Evolutionary conservation across 2,888 invertebrate species (phyloP).

Genomic region (Ctenicera cuprea): DNA sequence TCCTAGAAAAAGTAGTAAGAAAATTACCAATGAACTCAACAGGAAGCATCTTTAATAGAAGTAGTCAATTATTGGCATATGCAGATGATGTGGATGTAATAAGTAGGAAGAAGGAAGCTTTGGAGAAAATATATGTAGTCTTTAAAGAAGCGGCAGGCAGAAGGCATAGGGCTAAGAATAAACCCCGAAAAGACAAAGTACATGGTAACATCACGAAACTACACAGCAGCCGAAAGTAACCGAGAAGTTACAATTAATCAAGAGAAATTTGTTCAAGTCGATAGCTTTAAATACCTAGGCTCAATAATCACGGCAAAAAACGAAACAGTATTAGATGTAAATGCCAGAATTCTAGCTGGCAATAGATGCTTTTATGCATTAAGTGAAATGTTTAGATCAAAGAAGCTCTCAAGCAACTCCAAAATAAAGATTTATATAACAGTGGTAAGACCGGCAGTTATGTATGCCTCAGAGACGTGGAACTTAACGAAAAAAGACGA

Average conservation of each 20-base stretch:
- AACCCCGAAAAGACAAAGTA: not conserved
- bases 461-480: conserved; percentile 16
- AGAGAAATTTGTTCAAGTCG: conserved; percentile 1
- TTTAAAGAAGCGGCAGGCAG: conserved; percentile 20
- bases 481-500: conserved; percentile 22
- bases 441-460: conserved; percentile 24
- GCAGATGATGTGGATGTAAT: conserved; percentile 33
- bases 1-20: conserved; percentile 28
- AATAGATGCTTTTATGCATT: conserved; percentile 15
- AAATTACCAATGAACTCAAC: conserved; percentile 17
- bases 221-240: not conserved
- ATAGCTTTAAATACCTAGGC: conserved; percentile 8
- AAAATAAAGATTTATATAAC: conserved; percentile 21
- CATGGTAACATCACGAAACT: conserved; percentile 9
- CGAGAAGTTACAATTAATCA: conserved; percentile 10
- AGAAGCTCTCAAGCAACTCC: not conserved
- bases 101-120: conserved; percentile 3
- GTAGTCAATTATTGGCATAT: conserved; percentile 17
- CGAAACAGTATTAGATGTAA: conserved; percentile 15
- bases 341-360: conserved; percentile 9
- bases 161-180: conserved; percentile 4
- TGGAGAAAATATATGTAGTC: conserved; percentile 8
- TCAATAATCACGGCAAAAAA: conserved; percentile 10
- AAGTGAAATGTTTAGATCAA: not conserved
- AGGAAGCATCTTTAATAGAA: conserved; percentile 29